A percentile compares a stretch with the other conserved stretches of the same genome.
phyloP scores from a whole-genome alignment of 2,113 vertebrate species.

The Neogale vison region DNA sequence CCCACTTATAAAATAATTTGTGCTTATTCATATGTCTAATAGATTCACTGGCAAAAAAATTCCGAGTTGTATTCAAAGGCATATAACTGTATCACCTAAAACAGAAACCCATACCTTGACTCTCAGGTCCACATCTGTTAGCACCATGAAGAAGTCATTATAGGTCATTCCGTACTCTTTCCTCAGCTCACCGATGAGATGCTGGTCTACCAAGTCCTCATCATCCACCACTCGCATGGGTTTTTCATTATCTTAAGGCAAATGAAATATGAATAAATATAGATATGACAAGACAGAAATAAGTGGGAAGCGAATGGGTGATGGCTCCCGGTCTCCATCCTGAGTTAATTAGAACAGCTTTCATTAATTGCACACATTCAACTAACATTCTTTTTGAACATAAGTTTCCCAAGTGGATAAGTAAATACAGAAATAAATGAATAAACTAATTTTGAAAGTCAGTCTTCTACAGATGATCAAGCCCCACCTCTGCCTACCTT shows the following conservation, averaged over 20 bases:
- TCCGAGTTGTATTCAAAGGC: neutral
- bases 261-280: conserved; percentile 64
- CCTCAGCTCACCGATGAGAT: conserved; percentile 94
- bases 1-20: neutral
- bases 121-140: conserved; percentile 95
- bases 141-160: conserved; percentile 97
- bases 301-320: neutral
- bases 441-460: conserved; percentile 30
- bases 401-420: neutral
- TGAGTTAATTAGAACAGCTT: neutral
- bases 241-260: conserved; percentile 93
- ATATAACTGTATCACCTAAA: neutral
- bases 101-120: conserved; percentile 88
- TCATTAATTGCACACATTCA: neutral
- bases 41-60: neutral
- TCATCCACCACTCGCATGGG: conserved; percentile 95
- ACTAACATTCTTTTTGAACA: neutral
- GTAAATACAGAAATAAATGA: neutral
- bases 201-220: conserved; percentile 94
- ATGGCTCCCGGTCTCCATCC: neutral
- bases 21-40: neutral
- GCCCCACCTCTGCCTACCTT: neutral
- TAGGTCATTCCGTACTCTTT: conserved; percentile 96
- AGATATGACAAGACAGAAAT: neutral
- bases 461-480: neutral